Percentiles rank a stretch among this genome's conserved stretches.
Conservation (phyloP, 2,888 invertebrate genomes). For the Cyrtodaria siliqua region DNA sequence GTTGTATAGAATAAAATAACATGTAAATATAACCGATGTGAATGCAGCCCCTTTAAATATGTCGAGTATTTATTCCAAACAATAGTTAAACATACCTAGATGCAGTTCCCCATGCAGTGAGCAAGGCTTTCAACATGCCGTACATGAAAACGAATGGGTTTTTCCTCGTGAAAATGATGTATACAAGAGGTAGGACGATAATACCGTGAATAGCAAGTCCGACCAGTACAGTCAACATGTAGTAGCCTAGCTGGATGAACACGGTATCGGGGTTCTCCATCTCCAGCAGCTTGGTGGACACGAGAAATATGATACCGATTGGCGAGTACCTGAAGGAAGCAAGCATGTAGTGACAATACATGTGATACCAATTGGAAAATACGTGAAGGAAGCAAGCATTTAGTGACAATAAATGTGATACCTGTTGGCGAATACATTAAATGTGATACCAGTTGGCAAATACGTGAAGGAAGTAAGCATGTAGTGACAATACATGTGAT, state of each 20-base stretch:
- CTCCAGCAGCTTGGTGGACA: constrained; percentile 96
- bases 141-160: constrained; percentile 80
- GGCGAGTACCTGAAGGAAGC: constrained; percentile 83
- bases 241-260: constrained; percentile 93
- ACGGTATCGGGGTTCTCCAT: constrained; percentile 94
- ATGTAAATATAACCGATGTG: too few species aligned
- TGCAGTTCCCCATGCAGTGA: constrained; percentile 86
- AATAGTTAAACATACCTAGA: constrained; percentile 83
- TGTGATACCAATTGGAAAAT: too few species aligned
- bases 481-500: too few species aligned
- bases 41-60: too few species aligned
- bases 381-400: too few species aligned
- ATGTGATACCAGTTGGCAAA: too few species aligned
- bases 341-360: too few species aligned
- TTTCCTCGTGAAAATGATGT: constrained; percentile 87
- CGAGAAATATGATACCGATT: constrained; percentile 84
- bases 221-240: constrained; percentile 94
- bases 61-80: too few species aligned
- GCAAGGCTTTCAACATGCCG: constrained; percentile 88
- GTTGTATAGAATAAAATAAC: too few species aligned
- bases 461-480: too few species aligned
- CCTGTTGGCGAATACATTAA: constrained; percentile 92
- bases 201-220: constrained; percentile 97
- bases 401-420: too few species aligned
- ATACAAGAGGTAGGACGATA: constrained; percentile 94